Conservation (phyloP, 2,888 invertebrate species). For the Lissocephala sabroskyi region DNA sequence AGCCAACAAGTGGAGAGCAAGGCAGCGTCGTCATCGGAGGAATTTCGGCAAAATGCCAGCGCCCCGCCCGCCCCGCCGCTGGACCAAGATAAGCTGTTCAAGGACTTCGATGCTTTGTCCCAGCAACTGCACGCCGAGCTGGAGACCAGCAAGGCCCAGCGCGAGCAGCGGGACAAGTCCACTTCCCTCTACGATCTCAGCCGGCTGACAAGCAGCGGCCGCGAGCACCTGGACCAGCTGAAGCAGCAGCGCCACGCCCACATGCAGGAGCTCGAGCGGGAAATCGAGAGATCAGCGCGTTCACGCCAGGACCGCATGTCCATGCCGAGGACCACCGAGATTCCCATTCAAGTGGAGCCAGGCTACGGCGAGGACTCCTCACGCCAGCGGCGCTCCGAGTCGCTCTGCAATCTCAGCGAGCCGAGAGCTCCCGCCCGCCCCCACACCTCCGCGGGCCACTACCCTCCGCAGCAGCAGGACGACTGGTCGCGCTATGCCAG, state of each 20-base stretch:
- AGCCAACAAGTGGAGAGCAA: slow-evolving; percentile 27
- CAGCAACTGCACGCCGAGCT: slow-evolving; percentile 67
- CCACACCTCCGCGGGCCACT: slow-evolving; percentile 40
- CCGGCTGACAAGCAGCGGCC: slow-evolving; percentile 32
- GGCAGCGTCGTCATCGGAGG: slow-evolving; percentile 38
- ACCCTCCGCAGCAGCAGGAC: slow-evolving; percentile 53
- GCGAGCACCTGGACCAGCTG: slow-evolving; percentile 46
- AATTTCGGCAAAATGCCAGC: slow-evolving; percentile 72
- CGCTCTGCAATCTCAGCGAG: slow-evolving; percentile 63
- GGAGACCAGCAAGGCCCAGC: slow-evolving; percentile 52
- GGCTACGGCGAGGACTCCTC: slow-evolving; percentile 20
- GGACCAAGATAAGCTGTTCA: slow-evolving; percentile 70
- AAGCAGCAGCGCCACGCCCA: slow-evolving; percentile 62
- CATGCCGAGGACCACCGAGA: slow-evolving; percentile 35
- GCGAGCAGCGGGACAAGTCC: slow-evolving; percentile 53
- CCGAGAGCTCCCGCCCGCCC: slow-evolving; percentile 23
- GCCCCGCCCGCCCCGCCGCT: slow-evolving; percentile 38
- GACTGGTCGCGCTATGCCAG: slow-evolving; percentile 74
- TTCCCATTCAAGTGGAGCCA: slow-evolving; percentile 49
- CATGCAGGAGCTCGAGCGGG: slow-evolving; percentile 55
- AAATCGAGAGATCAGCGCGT: slow-evolving; percentile 58
- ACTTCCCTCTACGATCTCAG: slow-evolving; percentile 65
- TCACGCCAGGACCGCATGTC: slow-evolving; percentile 46
- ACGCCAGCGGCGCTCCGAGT: slow-evolving; percentile 60
- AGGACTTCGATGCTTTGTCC: slow-evolving; percentile 71